Conservation (phyloP, 30 jellyfish, hydroid and myxozoan genomes). For the Haliclystus octoradiatus region DNA sequence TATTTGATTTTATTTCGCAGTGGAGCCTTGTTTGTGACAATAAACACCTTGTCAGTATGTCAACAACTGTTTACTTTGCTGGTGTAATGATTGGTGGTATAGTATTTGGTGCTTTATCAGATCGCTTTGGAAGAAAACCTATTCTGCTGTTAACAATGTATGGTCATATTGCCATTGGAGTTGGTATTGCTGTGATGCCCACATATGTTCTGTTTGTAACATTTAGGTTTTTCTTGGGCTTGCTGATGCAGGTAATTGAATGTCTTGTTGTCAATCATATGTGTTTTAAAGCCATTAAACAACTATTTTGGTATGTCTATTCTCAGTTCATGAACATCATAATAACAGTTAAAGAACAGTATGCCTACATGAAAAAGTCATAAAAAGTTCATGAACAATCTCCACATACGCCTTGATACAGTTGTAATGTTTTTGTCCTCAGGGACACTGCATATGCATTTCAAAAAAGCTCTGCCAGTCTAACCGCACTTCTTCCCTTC, state of each 20-base stretch:
- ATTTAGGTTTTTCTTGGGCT: constrained; percentile 59
- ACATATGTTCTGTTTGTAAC: constrained; percentile 43
- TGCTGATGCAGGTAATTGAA: constrained; percentile 59
- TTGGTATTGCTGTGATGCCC: constrained; percentile 46
- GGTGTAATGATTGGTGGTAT: constrained; percentile 94
- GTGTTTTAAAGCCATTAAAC: no score
- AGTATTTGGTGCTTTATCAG: constrained; percentile 66
- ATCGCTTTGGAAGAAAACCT: constrained; percentile 68
- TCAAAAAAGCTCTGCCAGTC: no score
- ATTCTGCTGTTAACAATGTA: constrained; percentile 54
- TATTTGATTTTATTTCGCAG: constrained; percentile 15
- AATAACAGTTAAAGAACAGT: no score
- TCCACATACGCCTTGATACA: no score
- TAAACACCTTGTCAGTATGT: constrained; percentile 49
- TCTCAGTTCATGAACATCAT: no score
- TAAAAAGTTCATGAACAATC: no score
- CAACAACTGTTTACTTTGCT: constrained; percentile 74
- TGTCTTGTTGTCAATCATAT: no score
- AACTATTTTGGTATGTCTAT: no score
- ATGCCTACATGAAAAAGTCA: no score
- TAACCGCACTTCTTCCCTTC: no score
- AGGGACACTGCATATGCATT: no score
- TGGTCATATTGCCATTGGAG: constrained; percentile 60
- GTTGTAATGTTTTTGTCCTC: no score
- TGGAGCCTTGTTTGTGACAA: constrained; percentile 74